Evolutionary conservation across 2,888 invertebrate species (phyloP).

Genomic region (Psylliodes chrysocephalus): DNA sequence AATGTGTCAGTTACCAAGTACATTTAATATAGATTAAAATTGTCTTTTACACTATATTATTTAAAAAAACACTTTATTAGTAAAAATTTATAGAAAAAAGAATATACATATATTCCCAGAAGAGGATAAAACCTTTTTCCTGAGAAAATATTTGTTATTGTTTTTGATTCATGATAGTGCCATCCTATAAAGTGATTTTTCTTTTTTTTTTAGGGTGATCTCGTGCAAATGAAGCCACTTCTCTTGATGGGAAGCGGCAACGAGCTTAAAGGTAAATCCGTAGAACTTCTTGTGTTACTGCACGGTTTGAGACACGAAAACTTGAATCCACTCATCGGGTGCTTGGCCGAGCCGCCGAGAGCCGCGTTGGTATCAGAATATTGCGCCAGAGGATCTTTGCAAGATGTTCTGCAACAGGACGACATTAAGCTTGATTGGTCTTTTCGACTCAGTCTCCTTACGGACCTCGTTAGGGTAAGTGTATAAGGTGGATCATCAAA

Average conservation of each 20-base stretch:
- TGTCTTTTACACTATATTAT: too few species aligned
- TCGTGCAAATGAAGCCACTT: constrained; percentile 87
- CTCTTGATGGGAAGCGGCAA: constrained; percentile 63
- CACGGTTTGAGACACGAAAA: constrained; percentile 92
- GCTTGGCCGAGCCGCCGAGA: constrained; percentile 79
- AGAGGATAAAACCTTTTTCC: too few species aligned
- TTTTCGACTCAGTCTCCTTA: constrained; percentile 90
- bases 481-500: too few species aligned
- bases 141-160: too few species aligned
- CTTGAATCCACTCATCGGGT: constrained; percentile 88
- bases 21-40: too few species aligned
- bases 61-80: too few species aligned
- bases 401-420: constrained; percentile 85
- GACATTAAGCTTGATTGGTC: constrained; percentile 96
- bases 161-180: too few species aligned
- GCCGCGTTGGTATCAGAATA: constrained; percentile 88
- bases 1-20: too few species aligned
- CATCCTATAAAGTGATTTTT: background rate
- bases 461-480: constrained; percentile 87
- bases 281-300: constrained; percentile 80
- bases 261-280: constrained; percentile 83
- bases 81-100: too few species aligned
- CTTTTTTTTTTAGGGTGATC: constrained; percentile 77
- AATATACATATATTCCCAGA: too few species aligned
- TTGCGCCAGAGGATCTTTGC: constrained; percentile 85